Base-by-base conservation (phyloP, 2,888 invertebrate genomes). In the Drosophila lacicola region DNA sequence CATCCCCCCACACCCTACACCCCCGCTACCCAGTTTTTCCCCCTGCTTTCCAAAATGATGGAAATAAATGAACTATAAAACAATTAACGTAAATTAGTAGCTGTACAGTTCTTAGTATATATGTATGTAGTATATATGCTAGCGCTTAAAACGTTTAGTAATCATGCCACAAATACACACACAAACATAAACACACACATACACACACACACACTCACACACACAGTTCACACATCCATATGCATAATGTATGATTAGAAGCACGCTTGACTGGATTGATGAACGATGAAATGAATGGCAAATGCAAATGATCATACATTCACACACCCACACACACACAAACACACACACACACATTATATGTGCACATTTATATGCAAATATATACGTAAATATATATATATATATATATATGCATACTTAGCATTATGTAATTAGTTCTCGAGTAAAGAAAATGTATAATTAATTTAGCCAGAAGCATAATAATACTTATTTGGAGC, bases 31-130 rank as follows among this genome's bases (percentile, higher is more conserved):
- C 47, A 14, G 63, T 51, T 53, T 64, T 17, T 2, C 14, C 13
- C 41, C 37, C 47, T 41, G 49, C 46, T 62, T 54, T 74, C 42
- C 70, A 72, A 74, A 71, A 67, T 62, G 58, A 55, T 77, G 80
- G 68, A 74, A 65, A 62, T 58, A 66, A 71, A 74, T 70, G 56
- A 83, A 89, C 76, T 78, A 73, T 77, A 82, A 83, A 79, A 79
- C 72, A 78, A 89, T 85, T 87, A 88, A 76, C 78, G 64, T 85
- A 82, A 85, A 80, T 85, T 88, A 88, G 78, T 75, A 73, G 87
- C 60, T 87, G 87, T 87, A 87, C 87, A 87, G 83, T 81, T 83
- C 55, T 72, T 82, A 87, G 86, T 71, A 70, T 80, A 68, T 87
- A 84, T 65, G 53, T 53, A 64, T 64, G 53, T 64, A 64, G 64